Conservation (phyloP, 2,888 invertebrate genomes). For the Argyresthia albistria region DNA sequence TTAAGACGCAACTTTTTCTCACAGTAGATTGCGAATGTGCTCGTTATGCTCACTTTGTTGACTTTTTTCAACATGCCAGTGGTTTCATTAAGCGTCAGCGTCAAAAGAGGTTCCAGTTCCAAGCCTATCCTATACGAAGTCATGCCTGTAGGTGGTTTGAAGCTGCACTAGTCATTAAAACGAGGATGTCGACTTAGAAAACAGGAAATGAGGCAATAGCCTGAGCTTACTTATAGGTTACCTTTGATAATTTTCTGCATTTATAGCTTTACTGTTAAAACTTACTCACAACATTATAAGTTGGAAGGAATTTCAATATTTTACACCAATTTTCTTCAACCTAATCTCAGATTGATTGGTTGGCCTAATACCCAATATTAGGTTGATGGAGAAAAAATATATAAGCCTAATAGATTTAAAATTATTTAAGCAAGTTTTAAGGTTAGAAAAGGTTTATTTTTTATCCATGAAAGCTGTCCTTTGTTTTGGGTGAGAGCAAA, state of each 20-base stretch:
- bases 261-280: background rate
- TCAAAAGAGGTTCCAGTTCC: background rate
- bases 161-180: constrained; percentile 2
- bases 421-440: background rate
- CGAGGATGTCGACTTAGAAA: constrained; percentile 3
- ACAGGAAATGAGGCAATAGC: constrained; percentile 4
- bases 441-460: background rate
- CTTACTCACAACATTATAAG: too few relatives aligned
- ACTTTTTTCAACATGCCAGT: too few relatives aligned
- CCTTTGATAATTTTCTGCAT: background rate
- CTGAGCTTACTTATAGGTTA: background rate
- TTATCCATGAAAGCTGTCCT: background rate
- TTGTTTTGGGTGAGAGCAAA: background rate
- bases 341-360: background rate
- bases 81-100: background rate
- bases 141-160: background rate
- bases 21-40: too few relatives aligned
- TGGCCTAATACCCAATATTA: background rate
- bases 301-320: background rate
- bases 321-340: background rate
- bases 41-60: too few relatives aligned
- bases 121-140: background rate
- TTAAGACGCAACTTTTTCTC: background rate
- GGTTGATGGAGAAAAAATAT: background rate
- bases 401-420: background rate